Evolutionary conservation across 2,797 vertebrate genomes (phyloP).

Genomic region (Sternarchorhynchus goeldii): DNA sequence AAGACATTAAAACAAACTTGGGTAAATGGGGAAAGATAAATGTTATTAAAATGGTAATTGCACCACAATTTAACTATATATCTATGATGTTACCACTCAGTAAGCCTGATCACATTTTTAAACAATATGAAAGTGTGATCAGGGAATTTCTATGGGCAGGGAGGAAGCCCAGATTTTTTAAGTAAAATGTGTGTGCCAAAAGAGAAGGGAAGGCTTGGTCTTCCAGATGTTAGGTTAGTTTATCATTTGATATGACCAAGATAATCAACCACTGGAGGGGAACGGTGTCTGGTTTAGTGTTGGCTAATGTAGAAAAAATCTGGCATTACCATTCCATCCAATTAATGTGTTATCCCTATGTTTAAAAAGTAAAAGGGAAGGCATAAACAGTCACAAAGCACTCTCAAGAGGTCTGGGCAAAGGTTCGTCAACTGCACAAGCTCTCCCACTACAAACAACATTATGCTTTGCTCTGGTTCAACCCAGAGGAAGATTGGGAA

Average conservation of each 20-base stretch:
- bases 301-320: not conserved
- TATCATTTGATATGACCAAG: constrained; percentile 7
- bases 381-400: not conserved
- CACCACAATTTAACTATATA: constrained; percentile 23
- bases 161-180: constrained; percentile 8
- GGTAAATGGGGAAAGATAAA: constrained; percentile 28
- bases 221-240: constrained; percentile 5
- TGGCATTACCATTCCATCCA: no score
- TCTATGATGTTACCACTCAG: constrained; percentile 11
- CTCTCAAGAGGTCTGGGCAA: not conserved
- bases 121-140: constrained; percentile 2
- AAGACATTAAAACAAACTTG: not conserved
- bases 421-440: not conserved
- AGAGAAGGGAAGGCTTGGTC: no score
- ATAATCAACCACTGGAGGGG: not conserved
- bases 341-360: constrained; percentile 17
- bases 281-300: not conserved
- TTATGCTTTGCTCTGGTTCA: constrained; percentile 9
- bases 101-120: not conserved
- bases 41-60: constrained; percentile 25
- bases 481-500: constrained; percentile 1
- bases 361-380: not conserved
- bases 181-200: not conserved
- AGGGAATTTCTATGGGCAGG: constrained; percentile 12
- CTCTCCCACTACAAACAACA: not conserved